Conservation (phyloP, 2,797 vertebrate genomes). For the Lerista edwardsae region DNA sequence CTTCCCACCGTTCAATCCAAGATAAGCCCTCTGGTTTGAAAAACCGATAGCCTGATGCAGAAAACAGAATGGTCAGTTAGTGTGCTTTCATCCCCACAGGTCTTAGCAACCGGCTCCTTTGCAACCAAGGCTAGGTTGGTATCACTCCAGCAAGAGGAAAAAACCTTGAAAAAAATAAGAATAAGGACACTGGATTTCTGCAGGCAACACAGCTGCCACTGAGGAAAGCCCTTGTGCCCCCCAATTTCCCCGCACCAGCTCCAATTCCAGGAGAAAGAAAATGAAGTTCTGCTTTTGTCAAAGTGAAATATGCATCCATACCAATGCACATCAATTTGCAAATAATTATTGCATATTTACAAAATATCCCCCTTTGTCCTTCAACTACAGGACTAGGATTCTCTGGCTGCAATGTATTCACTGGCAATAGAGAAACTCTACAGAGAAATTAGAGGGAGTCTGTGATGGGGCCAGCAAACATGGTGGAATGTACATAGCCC, state of each 20-base stretch:
- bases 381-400: not conserved
- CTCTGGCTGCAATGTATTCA: too few relatives aligned
- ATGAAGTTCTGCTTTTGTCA: not conserved
- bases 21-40: constrained; percentile 66
- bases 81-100: accelerated
- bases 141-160: not conserved
- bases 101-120: too few relatives aligned
- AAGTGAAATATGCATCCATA: not conserved
- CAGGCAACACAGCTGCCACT: not conserved
- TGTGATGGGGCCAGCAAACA: not conserved
- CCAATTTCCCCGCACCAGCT: too few relatives aligned
- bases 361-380: not conserved
- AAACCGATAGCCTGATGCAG: constrained; percentile 56
- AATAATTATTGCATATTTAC: not conserved
- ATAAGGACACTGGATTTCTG: not conserved
- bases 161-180: not conserved
- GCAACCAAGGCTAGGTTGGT: not conserved
- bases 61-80: not conserved
- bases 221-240: not conserved
- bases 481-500: not conserved
- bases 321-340: too few relatives aligned
- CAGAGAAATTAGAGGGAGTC: too few relatives aligned
- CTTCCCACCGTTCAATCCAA: constrained; percentile 58
- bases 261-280: not conserved
- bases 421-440: not conserved